Evolutionary conservation across 1,140 invertebrate genomes (phyloP).

Genomic region (Calephelis nemesis): DNA sequence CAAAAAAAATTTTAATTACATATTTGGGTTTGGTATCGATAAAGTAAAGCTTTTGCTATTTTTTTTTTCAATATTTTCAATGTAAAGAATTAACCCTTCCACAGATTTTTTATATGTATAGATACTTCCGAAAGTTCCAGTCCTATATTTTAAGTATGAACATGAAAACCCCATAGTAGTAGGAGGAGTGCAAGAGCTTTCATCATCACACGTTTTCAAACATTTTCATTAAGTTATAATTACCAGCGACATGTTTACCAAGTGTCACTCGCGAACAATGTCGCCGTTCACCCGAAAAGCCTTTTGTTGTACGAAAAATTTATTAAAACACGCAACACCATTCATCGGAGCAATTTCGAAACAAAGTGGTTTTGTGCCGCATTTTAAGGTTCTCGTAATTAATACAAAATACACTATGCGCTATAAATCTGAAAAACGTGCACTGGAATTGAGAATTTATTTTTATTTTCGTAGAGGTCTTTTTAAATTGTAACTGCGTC

Average conservation of each 20-base stretch:
- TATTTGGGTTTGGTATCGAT: too few species aligned
- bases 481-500: not conserved
- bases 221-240: constrained; percentile 21
- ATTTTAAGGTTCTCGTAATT: constrained; percentile 27
- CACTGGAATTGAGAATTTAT: constrained; percentile 1
- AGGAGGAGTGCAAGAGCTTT: not conserved
- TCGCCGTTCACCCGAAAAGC: constrained; percentile 15
- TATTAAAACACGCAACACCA: constrained; percentile 20
- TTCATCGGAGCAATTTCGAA: constrained; percentile 24
- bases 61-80: too few species aligned
- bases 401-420: constrained; percentile 20
- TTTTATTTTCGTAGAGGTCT: not conserved
- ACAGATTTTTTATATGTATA: too few species aligned
- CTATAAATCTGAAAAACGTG: constrained; percentile 8
- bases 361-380: constrained; percentile 23
- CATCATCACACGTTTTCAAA: constrained; percentile 1
- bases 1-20: too few species aligned
- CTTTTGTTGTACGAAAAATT: constrained; percentile 17
- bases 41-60: too few species aligned
- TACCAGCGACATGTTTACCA: constrained; percentile 22
- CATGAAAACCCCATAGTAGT: not conserved
- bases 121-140: not conserved
- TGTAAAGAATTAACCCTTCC: too few species aligned
- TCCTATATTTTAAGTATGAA: not conserved
- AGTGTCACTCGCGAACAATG: constrained; percentile 24